Evolutionary conservation across 2,797 vertebrate species (phyloP).

Genomic region (Phoeniculus purpureus): DNA sequence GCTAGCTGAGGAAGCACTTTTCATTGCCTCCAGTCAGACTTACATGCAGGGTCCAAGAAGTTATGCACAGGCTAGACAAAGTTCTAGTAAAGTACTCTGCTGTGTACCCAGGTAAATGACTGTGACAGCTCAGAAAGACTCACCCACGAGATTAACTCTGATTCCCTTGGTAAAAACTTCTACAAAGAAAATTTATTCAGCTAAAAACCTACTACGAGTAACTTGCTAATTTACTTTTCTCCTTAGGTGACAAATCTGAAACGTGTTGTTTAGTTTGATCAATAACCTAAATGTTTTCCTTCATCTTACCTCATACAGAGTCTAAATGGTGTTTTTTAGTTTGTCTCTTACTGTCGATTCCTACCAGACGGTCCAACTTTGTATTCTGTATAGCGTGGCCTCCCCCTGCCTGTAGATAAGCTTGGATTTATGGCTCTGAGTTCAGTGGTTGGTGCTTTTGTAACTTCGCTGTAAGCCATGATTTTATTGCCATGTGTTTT

Average conservation of each 20-base stretch:
- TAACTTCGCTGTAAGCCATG: slow-evolving; percentile 76
- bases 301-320: neutral
- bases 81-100: neutral
- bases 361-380: slow-evolving; percentile 55
- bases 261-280: slow-evolving; percentile 35
- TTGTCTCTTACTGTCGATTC: slow-evolving; percentile 40
- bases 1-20: neutral
- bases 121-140: neutral
- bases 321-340: slow-evolving; percentile 43
- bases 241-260: slow-evolving; percentile 28
- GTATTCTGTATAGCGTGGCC: slow-evolving; percentile 72
- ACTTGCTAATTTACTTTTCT: slow-evolving; percentile 31
- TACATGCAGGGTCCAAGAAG: accelerated
- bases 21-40: neutral
- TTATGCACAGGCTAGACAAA: neutral
- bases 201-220: neutral
- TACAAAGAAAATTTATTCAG: neutral
- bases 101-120: neutral
- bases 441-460: slow-evolving; percentile 73
- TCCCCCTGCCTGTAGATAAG: slow-evolving; percentile 72
- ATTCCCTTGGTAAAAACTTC: slow-evolving; percentile 34
- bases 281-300: slow-evolving; percentile 25
- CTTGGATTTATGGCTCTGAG: slow-evolving; percentile 69
- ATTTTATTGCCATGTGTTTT: slow-evolving; percentile 77
- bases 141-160: neutral